Base-by-base conservation (phyloP, 2,888 invertebrate species). In the Monoplex corrugatus region DNA sequence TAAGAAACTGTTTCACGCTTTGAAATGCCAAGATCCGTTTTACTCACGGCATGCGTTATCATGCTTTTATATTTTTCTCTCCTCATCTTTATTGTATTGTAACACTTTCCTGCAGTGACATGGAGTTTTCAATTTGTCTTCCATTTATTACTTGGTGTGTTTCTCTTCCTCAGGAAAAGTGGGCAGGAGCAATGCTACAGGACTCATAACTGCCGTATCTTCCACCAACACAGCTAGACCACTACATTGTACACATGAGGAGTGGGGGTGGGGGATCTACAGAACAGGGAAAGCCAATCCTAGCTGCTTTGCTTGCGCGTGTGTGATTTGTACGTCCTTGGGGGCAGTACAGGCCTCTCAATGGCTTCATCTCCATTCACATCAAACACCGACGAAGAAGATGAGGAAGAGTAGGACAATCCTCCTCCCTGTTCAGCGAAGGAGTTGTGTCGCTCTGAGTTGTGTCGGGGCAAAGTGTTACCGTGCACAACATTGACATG, bases 291-390 rank as follows among this genome's bases (percentile, higher is more conserved):
- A 80, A 88, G 86, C 72, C 82, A 86, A 57, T 89, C 89, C 92
- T 94, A 94, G 92, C 94, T 94, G 91, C 94, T 94, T 80, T 93
- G 93, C 84, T 94, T 93, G 87, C 94, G 92, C 50, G 93, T 92
- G 91, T 94, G 92, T 89, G 93, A 91, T 88, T 87, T 80, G 92
- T 96, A 95, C 72, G 95, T 95, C 92, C 93, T 94, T 89, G 96
- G 96, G 87, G 96, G 96, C 90, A 95, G 92, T 91, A 94, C 94
- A 86, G 95, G 95, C 89, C 92, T 94, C 90, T 91, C 90, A 75
- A 91, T 40, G 50, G 40, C 63, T 32, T 90, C 90, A 72, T 93
- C 92, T 44, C 94, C 94, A 88, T 94, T 94, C 83, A 93, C 92
- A 88, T 93, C 93, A 89, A 93, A 92, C 89, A 93, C 91, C 84